Conservation (phyloP, 2,797 vertebrate species). For the Tangara arthus region DNA sequence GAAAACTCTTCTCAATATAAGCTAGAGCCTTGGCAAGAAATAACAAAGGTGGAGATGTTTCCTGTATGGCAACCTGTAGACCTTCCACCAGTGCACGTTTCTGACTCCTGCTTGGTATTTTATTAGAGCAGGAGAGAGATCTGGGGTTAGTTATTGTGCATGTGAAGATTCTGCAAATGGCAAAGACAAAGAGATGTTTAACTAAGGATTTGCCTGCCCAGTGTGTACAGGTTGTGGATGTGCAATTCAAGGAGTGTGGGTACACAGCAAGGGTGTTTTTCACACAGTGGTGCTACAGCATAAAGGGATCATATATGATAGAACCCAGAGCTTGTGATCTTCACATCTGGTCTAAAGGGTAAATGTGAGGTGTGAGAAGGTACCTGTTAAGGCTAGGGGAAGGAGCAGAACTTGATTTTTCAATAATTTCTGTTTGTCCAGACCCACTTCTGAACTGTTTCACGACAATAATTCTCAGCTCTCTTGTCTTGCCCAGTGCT, state of each 20-base stretch:
- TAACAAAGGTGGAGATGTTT: not conserved
- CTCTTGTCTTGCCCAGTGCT: not conserved
- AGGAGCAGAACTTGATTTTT: not conserved
- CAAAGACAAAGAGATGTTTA: not conserved
- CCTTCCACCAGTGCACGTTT: not conserved
- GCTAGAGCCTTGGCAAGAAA: not conserved
- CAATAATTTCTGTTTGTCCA: not conserved
- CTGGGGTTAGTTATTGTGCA: not conserved
- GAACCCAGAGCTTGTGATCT: not conserved
- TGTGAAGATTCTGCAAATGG: not conserved
- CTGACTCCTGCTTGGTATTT: not conserved
- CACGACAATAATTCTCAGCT: not conserved
- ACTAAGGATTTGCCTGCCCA: not conserved
- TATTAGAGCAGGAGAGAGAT: not conserved
- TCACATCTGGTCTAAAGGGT: not conserved
- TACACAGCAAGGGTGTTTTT: not conserved
- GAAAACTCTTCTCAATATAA: not conserved
- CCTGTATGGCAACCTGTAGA: not conserved
- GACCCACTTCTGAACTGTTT: not conserved
- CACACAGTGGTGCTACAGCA: accelerated
- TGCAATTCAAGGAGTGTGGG: not conserved
- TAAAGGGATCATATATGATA: not conserved
- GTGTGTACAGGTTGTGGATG: not conserved
- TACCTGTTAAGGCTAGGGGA: not conserved
- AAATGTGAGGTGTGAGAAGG: not conserved